Conservation (phyloP, 2,113 vertebrate genomes). For the Pelecanoides urinatrix region DNA sequence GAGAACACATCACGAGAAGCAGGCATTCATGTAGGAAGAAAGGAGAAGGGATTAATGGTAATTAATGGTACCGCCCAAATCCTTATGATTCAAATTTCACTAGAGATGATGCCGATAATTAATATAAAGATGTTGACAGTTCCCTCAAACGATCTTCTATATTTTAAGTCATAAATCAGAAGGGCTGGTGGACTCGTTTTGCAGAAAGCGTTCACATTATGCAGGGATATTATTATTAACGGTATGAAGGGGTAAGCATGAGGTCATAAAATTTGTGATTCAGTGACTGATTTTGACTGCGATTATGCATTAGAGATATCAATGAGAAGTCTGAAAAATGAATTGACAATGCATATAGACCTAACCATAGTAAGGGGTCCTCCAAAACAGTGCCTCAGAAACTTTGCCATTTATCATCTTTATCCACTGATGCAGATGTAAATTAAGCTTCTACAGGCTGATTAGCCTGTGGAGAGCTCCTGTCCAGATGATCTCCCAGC, state of each 20-base stretch:
- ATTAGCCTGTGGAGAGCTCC: background rate
- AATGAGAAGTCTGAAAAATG: slow-evolving; percentile 12
- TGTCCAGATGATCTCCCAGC: background rate
- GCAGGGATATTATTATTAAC: background rate
- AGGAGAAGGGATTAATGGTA: background rate
- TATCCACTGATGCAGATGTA: background rate
- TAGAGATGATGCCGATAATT: background rate
- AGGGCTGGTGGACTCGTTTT: background rate
- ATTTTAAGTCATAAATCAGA: background rate
- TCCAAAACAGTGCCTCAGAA: background rate
- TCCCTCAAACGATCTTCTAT: background rate
- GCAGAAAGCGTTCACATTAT: background rate
- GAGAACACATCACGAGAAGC: background rate
- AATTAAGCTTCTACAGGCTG: background rate
- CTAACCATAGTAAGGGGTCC: background rate
- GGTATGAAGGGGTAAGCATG: background rate
- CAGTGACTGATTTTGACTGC: slow-evolving; percentile 13
- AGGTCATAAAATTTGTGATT: slow-evolving; percentile 34
- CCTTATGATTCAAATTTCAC: background rate
- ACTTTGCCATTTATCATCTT: background rate
- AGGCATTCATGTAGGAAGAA: background rate
- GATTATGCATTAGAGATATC: slow-evolving; percentile 8
- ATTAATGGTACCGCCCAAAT: background rate
- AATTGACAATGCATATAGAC: background rate
- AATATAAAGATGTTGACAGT: background rate